Percentiles rank a stretch among this genome's conserved stretches.
These are phyloP conservation scores for Mesoligia furuncula DNA, from an alignment of 2,888 invertebrate species.

Conservation along the genomic window DNA sequence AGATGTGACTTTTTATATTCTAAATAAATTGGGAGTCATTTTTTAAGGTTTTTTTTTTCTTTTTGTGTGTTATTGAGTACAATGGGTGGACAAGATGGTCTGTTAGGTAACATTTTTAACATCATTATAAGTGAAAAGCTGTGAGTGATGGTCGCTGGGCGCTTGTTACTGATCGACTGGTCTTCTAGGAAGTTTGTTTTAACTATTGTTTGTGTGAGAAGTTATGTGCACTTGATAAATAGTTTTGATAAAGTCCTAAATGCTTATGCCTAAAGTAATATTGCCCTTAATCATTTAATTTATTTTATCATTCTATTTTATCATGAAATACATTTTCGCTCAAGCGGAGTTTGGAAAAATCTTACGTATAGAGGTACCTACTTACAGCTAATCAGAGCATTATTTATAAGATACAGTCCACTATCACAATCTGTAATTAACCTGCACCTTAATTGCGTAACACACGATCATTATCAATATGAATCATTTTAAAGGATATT, in stretches of 20 bases:
- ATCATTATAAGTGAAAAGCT: slow-evolving; percentile 90
- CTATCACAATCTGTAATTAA: too few species aligned
- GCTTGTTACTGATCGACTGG: slow-evolving; percentile 51
- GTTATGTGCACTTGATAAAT: slow-evolving; percentile 22
- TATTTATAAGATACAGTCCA: too few species aligned
- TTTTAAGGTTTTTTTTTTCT: slow-evolving; percentile 81
- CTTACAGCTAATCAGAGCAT: background rate
- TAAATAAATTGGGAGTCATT: slow-evolving; percentile 90
- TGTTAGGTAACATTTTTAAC: slow-evolving; percentile 90
- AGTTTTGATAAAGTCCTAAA: slow-evolving; percentile 7
- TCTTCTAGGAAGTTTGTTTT: slow-evolving; percentile 57
- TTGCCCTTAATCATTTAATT: background rate
- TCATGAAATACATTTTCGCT: too few species aligned
- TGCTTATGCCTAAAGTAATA: background rate
- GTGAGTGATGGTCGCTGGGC: slow-evolving; percentile 83
- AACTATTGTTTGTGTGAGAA: slow-evolving; percentile 40
- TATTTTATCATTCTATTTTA: background rate
- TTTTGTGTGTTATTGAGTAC: slow-evolving; percentile 86
- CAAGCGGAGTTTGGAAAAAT: background rate
- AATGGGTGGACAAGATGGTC: slow-evolving; percentile 89
- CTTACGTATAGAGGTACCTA: background rate
- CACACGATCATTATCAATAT: too few species aligned
- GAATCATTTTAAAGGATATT: too few species aligned
- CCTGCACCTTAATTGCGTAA: too few species aligned
- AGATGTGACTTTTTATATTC: slow-evolving; percentile 87